phyloP scores from a whole-genome alignment of 2,888 invertebrate species.

The Ischnura elegans region DNA sequence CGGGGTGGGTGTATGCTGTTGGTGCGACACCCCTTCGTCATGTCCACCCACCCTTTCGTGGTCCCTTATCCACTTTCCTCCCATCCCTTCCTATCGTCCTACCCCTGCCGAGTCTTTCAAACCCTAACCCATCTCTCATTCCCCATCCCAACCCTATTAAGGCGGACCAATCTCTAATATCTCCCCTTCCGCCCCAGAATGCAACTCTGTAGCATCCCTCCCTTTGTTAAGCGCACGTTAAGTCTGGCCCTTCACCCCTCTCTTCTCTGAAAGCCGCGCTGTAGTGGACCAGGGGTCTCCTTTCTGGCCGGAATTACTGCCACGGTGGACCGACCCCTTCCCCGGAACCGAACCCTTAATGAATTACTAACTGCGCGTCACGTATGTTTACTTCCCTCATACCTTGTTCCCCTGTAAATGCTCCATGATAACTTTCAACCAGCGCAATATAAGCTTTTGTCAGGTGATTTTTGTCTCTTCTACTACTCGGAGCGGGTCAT shows the following conservation, averaged over 20 bases:
- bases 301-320: background rate
- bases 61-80: background rate
- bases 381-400: background rate
- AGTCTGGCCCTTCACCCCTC: background rate
- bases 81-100: background rate
- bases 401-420: too few relatives aligned
- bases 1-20: background rate
- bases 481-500: too few relatives aligned
- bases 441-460: too few relatives aligned
- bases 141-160: background rate
- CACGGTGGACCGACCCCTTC: background rate
- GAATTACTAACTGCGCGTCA: constrained; percentile 45
- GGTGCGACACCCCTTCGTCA: background rate
- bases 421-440: too few relatives aligned
- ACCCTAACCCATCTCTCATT: background rate
- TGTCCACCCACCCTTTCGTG: background rate
- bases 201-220: background rate
- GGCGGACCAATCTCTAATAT: background rate
- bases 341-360: background rate
- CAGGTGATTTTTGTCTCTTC: too few relatives aligned
- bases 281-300: background rate
- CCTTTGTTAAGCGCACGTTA: background rate
- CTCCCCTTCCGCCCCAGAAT: background rate
- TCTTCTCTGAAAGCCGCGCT: too few relatives aligned
- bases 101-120: background rate